Evolutionary conservation across 2,888 invertebrate genomes (phyloP).

Genomic region (Notodonta ziczac): DNA sequence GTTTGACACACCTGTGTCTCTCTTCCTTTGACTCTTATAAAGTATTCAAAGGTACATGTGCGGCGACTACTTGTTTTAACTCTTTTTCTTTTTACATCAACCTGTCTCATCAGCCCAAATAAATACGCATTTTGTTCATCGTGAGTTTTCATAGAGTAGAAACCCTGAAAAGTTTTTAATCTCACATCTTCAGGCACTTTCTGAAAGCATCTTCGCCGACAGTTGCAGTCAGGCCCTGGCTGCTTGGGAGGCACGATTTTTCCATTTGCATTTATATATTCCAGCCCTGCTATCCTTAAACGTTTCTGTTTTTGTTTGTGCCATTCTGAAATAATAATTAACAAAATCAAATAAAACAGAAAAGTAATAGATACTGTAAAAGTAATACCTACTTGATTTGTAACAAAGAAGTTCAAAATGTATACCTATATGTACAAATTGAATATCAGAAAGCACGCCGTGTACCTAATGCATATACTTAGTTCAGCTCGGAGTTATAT

Average conservation of each 20-base stretch:
- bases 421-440: neutral
- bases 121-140: slow-evolving; percentile 85
- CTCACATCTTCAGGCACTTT: slow-evolving; percentile 80
- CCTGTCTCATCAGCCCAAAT: slow-evolving; percentile 84
- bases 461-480: neutral
- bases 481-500: neutral
- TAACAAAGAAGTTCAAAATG: neutral
- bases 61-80: slow-evolving; percentile 81
- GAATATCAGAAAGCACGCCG: neutral
- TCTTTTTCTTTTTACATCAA: slow-evolving; percentile 83
- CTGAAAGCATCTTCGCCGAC: slow-evolving; percentile 80
- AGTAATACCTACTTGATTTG: neutral
- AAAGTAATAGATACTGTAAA: slow-evolving; percentile 14
- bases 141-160: slow-evolving; percentile 83
- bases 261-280: slow-evolving; percentile 84
- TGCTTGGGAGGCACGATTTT: slow-evolving; percentile 82
- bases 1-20: slow-evolving; percentile 85
- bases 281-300: slow-evolving; percentile 80
- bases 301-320: slow-evolving; percentile 85
- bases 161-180: slow-evolving; percentile 82
- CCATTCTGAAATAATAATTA: slow-evolving; percentile 75
- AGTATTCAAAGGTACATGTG: slow-evolving; percentile 85
- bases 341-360: slow-evolving; percentile 18
- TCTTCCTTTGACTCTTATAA: slow-evolving; percentile 80
- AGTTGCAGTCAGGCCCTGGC: slow-evolving; percentile 82